Evolutionary conservation across 2,888 invertebrate genomes (phyloP).

Genomic region (Sarcophaga rosellei): DNA sequence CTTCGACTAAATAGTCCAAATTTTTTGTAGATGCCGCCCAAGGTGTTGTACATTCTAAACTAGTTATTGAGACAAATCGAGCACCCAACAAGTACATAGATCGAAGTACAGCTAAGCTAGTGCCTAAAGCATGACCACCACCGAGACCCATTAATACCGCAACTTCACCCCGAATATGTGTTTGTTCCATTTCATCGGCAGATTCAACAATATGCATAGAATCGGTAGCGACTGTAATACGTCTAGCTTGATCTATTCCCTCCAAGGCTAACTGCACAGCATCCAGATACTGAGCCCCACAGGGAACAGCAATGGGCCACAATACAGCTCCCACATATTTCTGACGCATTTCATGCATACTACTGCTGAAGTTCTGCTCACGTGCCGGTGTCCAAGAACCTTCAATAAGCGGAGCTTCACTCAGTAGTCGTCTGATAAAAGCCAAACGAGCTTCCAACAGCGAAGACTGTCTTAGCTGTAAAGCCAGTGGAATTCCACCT

Average conservation of each 20-base stretch:
- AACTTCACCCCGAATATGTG: conserved; percentile 84
- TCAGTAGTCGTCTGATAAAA: conserved; percentile 83
- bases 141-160: conserved; percentile 85
- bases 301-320: conserved; percentile 82
- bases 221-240: conserved; percentile 83
- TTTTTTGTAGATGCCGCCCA: conserved; percentile 82
- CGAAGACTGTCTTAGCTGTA: conserved; percentile 83
- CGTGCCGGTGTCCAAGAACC: conserved; percentile 81
- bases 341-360: conserved; percentile 78
- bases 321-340: conserved; percentile 83
- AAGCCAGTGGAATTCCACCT: conserved; percentile 82
- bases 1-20: conserved; percentile 78
- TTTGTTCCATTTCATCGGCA: conserved; percentile 84
- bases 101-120: conserved; percentile 85
- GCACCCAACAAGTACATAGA: conserved; percentile 86
- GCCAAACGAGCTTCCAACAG: conserved; percentile 83
- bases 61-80: conserved; percentile 86
- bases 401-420: conserved; percentile 83
- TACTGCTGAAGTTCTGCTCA: conserved; percentile 73
- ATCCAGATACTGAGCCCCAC: conserved; percentile 85
- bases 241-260: conserved; percentile 85
- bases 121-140: conserved; percentile 86
- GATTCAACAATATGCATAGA: conserved; percentile 83
- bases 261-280: conserved; percentile 86
- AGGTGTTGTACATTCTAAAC: conserved; percentile 85